Base-by-base conservation (phyloP, 2,888 invertebrate genomes). In the Alsophila aescularia region DNA sequence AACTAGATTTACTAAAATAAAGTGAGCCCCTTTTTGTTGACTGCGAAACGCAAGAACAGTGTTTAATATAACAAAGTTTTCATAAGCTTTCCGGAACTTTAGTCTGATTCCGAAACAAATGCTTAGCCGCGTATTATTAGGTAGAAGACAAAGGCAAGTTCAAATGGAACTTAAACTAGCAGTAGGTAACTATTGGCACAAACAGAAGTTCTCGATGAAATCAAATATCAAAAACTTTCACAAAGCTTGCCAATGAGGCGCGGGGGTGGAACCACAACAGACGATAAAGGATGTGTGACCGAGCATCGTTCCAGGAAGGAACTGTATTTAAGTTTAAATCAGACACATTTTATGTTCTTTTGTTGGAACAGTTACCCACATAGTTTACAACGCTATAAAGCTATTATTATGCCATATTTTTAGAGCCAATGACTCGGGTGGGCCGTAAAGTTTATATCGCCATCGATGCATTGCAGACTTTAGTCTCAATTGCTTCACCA, bases 351-450 rank as follows among this genome's bases (percentile, higher is more conserved):
- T 55, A 55, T 31, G 50, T 45, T 44, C 34, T 49, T 50, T 55
- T 49, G 50, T 55, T 29, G 16, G 16, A 39, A 31, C 47, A 43
- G 43, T 49, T 31, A 44, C 49, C 43, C 39, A 44, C 39, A 39
- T 50, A 31, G 40, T 55, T 55, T 45, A 50, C 49, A 55, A 31
- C 44, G 49, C 44, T 40, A 44, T 55, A 55, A 55, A 55, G 40
- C 49, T 50, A 40, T 50, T 21, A 48, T n/a, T 48, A 48, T 44
- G 43, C 29, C 44, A 44, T 44, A 44, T 40, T 47, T 52, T 53
- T 54, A 47, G 40, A 35, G 24, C 14, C 45, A 43, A 13, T 40
- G 47, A 42, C 54, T 51, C 13, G 47, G 12, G 13, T 45, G 24
- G n/a, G 39, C 32, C 37, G 31, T 57, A 52, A 57, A 57, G 27